Evolutionary conservation across 2,113 vertebrate species (phyloP).

Genomic region (Clarias gariepinus): DNA sequence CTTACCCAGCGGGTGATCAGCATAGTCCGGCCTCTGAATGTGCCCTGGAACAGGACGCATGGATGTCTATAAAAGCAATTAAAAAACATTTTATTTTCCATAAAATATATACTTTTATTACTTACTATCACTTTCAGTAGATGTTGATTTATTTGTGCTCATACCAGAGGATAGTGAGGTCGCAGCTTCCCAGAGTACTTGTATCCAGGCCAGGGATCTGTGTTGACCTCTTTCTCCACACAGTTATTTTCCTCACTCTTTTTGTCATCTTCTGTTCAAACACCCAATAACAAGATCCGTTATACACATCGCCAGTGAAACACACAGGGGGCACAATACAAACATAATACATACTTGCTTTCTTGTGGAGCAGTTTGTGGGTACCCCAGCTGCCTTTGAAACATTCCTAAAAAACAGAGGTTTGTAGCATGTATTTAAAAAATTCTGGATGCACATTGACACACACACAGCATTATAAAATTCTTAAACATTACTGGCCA

Average conservation of each 20-base stretch:
- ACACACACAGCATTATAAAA: not conserved
- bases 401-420: conserved; percentile 82
- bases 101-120: not conserved
- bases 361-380: conserved; percentile 97
- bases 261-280: conserved; percentile 85
- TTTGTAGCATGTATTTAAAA: not conserved
- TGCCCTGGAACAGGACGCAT: conserved; percentile 89
- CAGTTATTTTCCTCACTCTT: conserved; percentile 85
- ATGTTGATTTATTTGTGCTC: conserved; percentile 38
- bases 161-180: conserved; percentile 93
- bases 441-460: not conserved
- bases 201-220: conserved; percentile 96
- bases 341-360: conserved; percentile 88
- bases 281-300: conserved; percentile 16
- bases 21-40: conserved; percentile 97
- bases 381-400: conserved; percentile 98
- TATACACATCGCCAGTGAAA: not conserved
- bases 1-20: conserved; percentile 96
- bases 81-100: not conserved
- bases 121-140: not conserved
- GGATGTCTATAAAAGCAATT: conserved; percentile 77
- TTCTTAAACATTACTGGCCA: not conserved
- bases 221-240: conserved; percentile 87
- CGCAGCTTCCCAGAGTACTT: conserved; percentile 91
- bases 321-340: not conserved